Percentiles rank a stretch among this genome's conserved stretches.
These are phyloP conservation scores for Aradophagus sp. DNA, from an alignment of 1,140 invertebrate genomes.

Conservation along the genomic window DNA sequence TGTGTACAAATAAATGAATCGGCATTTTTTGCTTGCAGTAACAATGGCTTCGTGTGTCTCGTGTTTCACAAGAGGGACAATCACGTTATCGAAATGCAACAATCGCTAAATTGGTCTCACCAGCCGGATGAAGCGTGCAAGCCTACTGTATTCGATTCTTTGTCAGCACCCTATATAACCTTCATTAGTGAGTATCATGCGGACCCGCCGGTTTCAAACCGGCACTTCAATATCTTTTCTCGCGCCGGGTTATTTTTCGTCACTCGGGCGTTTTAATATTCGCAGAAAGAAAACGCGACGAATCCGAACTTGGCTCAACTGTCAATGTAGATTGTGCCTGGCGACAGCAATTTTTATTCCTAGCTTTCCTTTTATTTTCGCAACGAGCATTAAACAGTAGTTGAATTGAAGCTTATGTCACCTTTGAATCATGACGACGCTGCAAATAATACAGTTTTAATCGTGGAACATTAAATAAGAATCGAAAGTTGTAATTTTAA, in stretches of 20 bases:
- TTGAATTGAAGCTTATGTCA: too few relatives aligned
- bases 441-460: too few relatives aligned
- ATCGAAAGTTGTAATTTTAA: too few relatives aligned
- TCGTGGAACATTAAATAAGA: too few relatives aligned
- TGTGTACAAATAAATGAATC: conserved; percentile 30
- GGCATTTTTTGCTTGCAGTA: conserved; percentile 67
- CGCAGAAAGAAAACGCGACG: conserved; percentile 1
- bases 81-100: conserved; percentile 78
- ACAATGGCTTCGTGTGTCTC: conserved; percentile 77
- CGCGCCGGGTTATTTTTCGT: conserved; percentile 5
- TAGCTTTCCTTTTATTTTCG: too few relatives aligned
- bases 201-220: conserved; percentile 17
- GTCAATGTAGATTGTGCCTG: too few relatives aligned
- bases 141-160: conserved; percentile 65
- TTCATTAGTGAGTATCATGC: conserved; percentile 70
- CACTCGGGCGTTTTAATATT: conserved; percentile 15
- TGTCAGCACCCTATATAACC: conserved; percentile 69
- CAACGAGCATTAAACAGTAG: background rate
- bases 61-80: conserved; percentile 76
- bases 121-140: conserved; percentile 71
- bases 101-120: conserved; percentile 74
- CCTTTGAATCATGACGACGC: too few relatives aligned
- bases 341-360: too few relatives aligned
- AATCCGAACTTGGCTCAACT: too few relatives aligned
- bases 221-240: conserved; percentile 27